Evolutionary conservation across 2,113 vertebrate genomes (phyloP).

Genomic region (Scomber colias): DNA sequence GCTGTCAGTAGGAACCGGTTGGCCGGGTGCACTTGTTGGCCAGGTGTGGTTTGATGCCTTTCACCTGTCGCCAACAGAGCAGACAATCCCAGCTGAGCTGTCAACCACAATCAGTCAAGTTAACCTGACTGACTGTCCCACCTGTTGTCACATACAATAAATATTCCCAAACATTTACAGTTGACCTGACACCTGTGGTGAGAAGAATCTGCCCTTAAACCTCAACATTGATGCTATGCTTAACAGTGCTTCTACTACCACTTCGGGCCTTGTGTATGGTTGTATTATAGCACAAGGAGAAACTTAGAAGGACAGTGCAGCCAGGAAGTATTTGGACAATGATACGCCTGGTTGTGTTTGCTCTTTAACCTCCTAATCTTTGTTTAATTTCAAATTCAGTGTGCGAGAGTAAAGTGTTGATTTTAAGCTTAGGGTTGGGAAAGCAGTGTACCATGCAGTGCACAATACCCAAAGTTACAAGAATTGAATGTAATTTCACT

Average conservation of each 20-base stretch:
- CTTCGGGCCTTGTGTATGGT: background rate
- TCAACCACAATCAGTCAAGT: constrained; percentile 33
- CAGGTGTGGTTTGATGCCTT: constrained; percentile 60
- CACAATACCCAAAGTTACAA: background rate
- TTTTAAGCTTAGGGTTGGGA: background rate
- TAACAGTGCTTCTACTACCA: background rate
- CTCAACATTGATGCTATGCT: too few relatives aligned
- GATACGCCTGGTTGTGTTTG: background rate
- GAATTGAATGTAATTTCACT: background rate
- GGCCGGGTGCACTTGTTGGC: constrained; percentile 24
- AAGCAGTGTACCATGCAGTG: background rate
- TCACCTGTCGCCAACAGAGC: constrained; percentile 31
- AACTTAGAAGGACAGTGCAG: background rate
- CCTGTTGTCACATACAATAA: constrained; percentile 29
- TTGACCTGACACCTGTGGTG: constrained; percentile 35
- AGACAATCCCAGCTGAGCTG: constrained; percentile 1
- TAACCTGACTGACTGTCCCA: constrained; percentile 21
- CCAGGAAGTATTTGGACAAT: background rate
- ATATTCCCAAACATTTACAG: constrained; percentile 18
- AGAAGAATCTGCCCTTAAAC: constrained; percentile 10
- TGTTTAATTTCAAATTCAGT: too few relatives aligned
- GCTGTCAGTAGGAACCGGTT: constrained; percentile 67
- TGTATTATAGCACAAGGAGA: background rate
- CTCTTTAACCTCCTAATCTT: too few relatives aligned
- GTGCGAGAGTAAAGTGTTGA: background rate